Evolutionary conservation across 2,888 invertebrate genomes (phyloP).

Genomic region (Drosophila nr. fundita): DNA sequence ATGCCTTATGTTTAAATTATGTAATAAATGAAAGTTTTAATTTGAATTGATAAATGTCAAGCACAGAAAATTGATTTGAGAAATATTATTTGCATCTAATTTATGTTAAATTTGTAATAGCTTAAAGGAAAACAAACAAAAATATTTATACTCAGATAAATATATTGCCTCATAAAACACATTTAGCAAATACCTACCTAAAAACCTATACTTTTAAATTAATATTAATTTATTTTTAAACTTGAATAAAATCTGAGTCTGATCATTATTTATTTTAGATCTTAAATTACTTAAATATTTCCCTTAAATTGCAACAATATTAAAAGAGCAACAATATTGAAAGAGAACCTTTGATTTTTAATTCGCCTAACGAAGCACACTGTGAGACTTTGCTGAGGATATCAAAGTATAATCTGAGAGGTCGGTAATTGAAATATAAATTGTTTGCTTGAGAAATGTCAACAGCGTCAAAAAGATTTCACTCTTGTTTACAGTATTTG

Average conservation of each 20-base stretch:
- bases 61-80: background rate
- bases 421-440: background rate
- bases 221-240: background rate
- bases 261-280: background rate
- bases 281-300: background rate
- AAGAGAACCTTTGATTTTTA: too few species aligned
- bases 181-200: background rate
- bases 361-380: background rate
- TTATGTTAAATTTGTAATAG: background rate
- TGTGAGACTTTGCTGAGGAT: background rate
- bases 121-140: background rate
- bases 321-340: too few species aligned
- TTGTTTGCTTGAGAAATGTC: background rate
- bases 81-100: background rate
- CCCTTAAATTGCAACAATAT: background rate
- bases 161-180: background rate
- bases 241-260: background rate
- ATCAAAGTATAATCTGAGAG: background rate
- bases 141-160: background rate
- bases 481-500: background rate
- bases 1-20: background rate
- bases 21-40: background rate
- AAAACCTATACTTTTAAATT: background rate
- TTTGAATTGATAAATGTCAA: background rate
- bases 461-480: background rate